These are phyloP conservation scores for Sylvicola cinctus DNA, from an alignment of 2,888 invertebrate genomes.

Conservation along the genomic window DNA sequence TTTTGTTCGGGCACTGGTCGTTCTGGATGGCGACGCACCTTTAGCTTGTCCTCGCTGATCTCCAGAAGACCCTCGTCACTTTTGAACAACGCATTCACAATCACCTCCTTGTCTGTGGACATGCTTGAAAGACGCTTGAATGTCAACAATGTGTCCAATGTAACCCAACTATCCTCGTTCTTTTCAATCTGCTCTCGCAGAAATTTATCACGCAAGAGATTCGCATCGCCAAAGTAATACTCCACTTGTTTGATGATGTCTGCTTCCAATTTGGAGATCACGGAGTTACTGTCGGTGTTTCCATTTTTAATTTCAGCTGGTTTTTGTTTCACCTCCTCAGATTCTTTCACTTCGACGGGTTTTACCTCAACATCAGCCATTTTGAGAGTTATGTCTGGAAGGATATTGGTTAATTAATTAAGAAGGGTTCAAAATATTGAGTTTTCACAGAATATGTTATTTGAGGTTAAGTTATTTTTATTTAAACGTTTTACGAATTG, in stretches of 20 bases:
- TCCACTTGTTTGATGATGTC: slow-evolving; percentile 44
- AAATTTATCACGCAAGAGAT: slow-evolving; percentile 82
- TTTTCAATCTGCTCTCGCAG: slow-evolving; percentile 65
- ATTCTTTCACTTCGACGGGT: too few species aligned
- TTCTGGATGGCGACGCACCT: slow-evolving; percentile 47
- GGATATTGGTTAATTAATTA: too few species aligned
- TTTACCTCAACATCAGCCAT: too few species aligned
- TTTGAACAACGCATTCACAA: slow-evolving; percentile 52
- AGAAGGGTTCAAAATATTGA: too few species aligned
- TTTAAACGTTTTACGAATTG: too few species aligned
- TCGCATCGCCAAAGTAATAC: slow-evolving; percentile 64
- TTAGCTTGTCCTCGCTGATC: slow-evolving; percentile 33
- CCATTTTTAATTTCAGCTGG: too few species aligned
- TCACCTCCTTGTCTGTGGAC: slow-evolving; percentile 42
- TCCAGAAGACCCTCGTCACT: slow-evolving; percentile 52
- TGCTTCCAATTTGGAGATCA: slow-evolving; percentile 26
- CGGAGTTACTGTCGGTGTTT: too few species aligned
- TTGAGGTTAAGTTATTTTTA: too few species aligned
- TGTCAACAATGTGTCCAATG: slow-evolving; percentile 58
- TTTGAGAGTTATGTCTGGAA: too few species aligned
- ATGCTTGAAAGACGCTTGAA: slow-evolving; percentile 72
- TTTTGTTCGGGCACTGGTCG: slow-evolving; percentile 58
- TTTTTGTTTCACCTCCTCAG: too few species aligned
- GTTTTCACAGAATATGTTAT: too few species aligned
- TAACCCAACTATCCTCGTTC: slow-evolving; percentile 85